phyloP scores from a whole-genome alignment of 1,140 invertebrate species.

The Drosophila novamexicana region DNA sequence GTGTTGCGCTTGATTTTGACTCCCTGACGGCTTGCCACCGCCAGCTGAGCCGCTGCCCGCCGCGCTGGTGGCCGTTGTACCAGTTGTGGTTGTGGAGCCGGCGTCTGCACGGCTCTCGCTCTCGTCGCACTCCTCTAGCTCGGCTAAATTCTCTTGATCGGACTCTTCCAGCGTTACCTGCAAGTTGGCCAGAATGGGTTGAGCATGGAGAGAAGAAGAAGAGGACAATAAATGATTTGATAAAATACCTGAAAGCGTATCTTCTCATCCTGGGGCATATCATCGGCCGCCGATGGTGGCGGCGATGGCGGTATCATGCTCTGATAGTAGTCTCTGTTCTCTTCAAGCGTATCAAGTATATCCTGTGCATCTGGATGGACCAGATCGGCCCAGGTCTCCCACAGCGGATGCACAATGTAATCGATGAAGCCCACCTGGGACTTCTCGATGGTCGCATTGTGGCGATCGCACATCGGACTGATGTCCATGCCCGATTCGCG shows the following conservation, averaged over 20 bases:
- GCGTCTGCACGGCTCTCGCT: conserved; percentile 85
- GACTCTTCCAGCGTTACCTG: conserved; percentile 95
- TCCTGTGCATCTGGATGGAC: conserved; percentile 99
- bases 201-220: too few species aligned
- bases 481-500: conserved; percentile 97
- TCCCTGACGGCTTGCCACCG: conserved; percentile 85
- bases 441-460: conserved; percentile 98
- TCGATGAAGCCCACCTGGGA: conserved; percentile 99
- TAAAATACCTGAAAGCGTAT: conserved; percentile 88
- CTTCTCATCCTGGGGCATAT: conserved; percentile 86
- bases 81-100: conserved; percentile 53
- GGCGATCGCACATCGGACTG: conserved; percentile 98
- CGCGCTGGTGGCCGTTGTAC: conserved; percentile 67
- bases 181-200: conserved; percentile 25
- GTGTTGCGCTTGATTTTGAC: conserved; percentile 84
- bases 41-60: conserved; percentile 52
- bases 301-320: conserved; percentile 93
- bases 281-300: conserved; percentile 87
- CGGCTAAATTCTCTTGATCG: conserved; percentile 87
- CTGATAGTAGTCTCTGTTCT: conserved; percentile 99
- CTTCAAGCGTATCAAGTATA: conserved; percentile 98
- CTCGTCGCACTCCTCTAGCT: conserved; percentile 86
- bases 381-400: conserved; percentile 99
- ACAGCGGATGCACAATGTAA: conserved; percentile 99
- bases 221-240: background rate